A percentile compares a stretch with the other conserved stretches of the same genome.
Conservation (phyloP, 2,797 vertebrate genomes). For the Setipinna tenuifilis region DNA sequence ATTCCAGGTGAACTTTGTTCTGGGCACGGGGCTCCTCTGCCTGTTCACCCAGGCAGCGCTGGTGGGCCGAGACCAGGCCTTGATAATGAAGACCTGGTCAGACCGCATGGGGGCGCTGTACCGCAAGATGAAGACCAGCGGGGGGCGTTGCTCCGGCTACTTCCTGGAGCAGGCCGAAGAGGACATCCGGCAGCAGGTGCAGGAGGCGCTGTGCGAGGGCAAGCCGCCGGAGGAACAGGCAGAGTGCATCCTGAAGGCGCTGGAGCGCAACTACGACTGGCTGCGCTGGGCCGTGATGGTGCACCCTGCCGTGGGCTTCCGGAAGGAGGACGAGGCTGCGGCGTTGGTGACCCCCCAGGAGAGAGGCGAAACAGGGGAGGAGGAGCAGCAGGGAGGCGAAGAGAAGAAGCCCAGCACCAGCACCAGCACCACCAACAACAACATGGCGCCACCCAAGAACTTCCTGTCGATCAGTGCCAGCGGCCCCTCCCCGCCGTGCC, state of each 20-base stretch:
- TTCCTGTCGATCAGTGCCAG: constrained; percentile 61
- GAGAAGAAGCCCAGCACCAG: background rate
- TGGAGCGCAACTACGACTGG: constrained; percentile 78
- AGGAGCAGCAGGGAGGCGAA: background rate
- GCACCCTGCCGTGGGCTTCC: constrained; percentile 54
- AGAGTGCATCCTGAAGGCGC: constrained; percentile 58
- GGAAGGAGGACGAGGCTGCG: constrained; percentile 50
- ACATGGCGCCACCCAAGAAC: constrained; percentile 35
- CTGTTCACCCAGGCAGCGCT: constrained; percentile 73
- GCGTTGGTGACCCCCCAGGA: background rate
- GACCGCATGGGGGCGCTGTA: constrained; percentile 71
- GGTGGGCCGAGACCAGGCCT: constrained; percentile 68
- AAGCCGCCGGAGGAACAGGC: constrained; percentile 65
- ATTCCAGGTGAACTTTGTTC: constrained; percentile 71
- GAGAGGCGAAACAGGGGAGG: background rate
- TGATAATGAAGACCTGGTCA: constrained; percentile 74
- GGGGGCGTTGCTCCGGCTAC: constrained; percentile 68
- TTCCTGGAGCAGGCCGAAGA: constrained; percentile 71
- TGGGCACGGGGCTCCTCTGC: constrained; percentile 74
- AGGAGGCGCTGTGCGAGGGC: constrained; percentile 54
- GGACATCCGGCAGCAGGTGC: constrained; percentile 65
- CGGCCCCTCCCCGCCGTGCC: constrained; percentile 44
- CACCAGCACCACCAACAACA: background rate
- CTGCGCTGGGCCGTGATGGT: constrained; percentile 78
- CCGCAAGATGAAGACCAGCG: constrained; percentile 69